Evolutionary conservation across 2,888 invertebrate species (phyloP), one percentile per base, ranked within the genome.

Genomic region (Calliopum simillimum): DNA sequence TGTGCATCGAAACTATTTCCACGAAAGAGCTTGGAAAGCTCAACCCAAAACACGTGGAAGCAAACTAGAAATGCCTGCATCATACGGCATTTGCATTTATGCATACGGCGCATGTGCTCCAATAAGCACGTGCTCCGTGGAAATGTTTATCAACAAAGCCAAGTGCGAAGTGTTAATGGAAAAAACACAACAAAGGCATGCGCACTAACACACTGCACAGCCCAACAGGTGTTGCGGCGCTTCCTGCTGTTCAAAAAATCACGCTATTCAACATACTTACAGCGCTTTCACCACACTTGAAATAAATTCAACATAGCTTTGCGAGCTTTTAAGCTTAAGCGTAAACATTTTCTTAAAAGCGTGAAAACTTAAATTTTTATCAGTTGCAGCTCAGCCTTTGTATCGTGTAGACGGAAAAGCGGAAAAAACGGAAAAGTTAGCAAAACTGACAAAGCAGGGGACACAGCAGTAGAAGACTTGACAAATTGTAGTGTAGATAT

Each of bases 191-290:
- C 72, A 76, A 73, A 70, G 49, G 65, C 80, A 71, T 81, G 82
- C 82, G 81, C 80, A 73, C 25, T 76, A n/a, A 1, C 0, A 23
- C 14, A 51, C 13, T 63, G n/a, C 58, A n/a, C 63, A 71, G 47
- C 58, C 80, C 82, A 83, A 83, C 83, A 83, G 82, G 83, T 83
- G 81, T 79, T 72, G 75, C 53, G 4, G 13, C 23, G 46, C 47
- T 1, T 66, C 56, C 58, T 44, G 55, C 12, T n/a, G 19, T 4
- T 19, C 16, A 25, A 21, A 51, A 43, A 53, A 46, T 33, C 21
- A n/a, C 44, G 2, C 6, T 23, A 41, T 51, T 13, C 25, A 67
- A 25, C 58, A 56, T 25, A 67, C 43, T 25, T 11, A 13, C 21
- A 21, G 53, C 53, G 41, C 4, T 68, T 68, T 49, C 16, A 19